phyloP scores from a whole-genome alignment of 2,113 vertebrate species.

The Actenoides lindsayi region DNA sequence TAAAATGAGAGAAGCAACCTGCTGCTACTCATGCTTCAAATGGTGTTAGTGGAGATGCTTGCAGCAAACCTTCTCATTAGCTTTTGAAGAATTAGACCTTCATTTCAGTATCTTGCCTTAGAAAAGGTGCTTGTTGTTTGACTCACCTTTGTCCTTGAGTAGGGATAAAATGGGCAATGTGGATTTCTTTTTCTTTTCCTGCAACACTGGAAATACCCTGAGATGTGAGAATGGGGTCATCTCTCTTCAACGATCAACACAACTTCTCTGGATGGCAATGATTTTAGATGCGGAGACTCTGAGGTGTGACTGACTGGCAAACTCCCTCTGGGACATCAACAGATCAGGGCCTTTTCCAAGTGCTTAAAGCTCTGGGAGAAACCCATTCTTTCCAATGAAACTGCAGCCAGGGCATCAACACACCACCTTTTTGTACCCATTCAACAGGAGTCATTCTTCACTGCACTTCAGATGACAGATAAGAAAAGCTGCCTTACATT shows the following conservation, averaged over 20 bases:
- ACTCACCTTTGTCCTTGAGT: not conserved
- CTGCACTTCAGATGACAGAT: not conserved
- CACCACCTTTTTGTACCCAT: not conserved
- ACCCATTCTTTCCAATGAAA: constrained; percentile 23
- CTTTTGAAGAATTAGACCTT: not conserved
- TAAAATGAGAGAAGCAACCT: not conserved
- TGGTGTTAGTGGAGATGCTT: not conserved
- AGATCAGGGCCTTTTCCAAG: not conserved
- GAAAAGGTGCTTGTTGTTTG: not conserved
- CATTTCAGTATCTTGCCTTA: not conserved
- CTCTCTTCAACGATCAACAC: not conserved
- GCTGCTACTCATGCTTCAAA: not conserved
- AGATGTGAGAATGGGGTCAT: not conserved
- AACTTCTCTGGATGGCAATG: not conserved
- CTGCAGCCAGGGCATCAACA: not conserved
- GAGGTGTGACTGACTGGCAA: not conserved
- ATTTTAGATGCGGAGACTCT: not conserved
- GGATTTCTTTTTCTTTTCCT: not conserved
- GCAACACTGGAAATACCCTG: not conserved
- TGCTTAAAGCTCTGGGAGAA: not conserved
- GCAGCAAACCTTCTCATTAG: not conserved
- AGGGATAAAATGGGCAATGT: not conserved
- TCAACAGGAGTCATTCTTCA: not conserved
- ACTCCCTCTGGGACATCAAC: not conserved
- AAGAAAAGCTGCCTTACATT: not conserved